Base-by-base conservation (phyloP, 2,888 invertebrate genomes). In the Leptothorax acervorum region DNA sequence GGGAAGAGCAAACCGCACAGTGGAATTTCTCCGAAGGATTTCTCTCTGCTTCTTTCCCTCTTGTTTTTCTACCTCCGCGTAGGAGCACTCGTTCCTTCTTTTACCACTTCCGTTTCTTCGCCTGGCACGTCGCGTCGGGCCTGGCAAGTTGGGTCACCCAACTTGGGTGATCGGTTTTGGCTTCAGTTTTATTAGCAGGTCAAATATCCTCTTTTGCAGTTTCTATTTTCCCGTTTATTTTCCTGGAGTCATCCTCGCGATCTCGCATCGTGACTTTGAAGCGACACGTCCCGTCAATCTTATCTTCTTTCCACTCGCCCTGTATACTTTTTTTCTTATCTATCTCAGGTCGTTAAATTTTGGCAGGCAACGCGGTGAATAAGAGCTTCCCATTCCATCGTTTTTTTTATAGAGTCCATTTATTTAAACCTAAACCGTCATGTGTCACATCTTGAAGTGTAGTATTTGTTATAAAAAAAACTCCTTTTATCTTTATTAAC, bases 111-210 rank as follows among this genome's bases (percentile, higher is more conserved):
- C 35, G 31, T 63, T 63, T 66, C 57, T 53, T 53, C 31, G 42
- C 51, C 28, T 35, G 23, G n/a, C 45, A 55, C 70, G 65, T n/a
- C n/a, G n/a, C n/a, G n/a, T 65, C 71, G 60, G 73, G 31, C 35
- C 6, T 35, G 35, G 35, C 35, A 35, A 35, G 35, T 35, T 35
- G 6, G 35, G 35, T 35, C 6, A 35, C 6, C 35, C 68, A 86
- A 89, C 78, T 84, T 73, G 63, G 60, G 31, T n/a, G 60, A 74
- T 75, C 70, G 68, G 73, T 53, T 85, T 53, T 53, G 75, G 82
- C 76, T 66, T 85, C 83, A 66, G 84, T 85, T 89, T 89, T 89
- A 89, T 87, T 88, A 88, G 84, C 85, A 35, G 42, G 45, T 55
- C 48, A 35, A 51, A 60, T 45, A 55, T 65, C 45, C 76, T 68